Base-by-base conservation (phyloP, 2,797 vertebrate species). In the Girardinus metallicus region DNA sequence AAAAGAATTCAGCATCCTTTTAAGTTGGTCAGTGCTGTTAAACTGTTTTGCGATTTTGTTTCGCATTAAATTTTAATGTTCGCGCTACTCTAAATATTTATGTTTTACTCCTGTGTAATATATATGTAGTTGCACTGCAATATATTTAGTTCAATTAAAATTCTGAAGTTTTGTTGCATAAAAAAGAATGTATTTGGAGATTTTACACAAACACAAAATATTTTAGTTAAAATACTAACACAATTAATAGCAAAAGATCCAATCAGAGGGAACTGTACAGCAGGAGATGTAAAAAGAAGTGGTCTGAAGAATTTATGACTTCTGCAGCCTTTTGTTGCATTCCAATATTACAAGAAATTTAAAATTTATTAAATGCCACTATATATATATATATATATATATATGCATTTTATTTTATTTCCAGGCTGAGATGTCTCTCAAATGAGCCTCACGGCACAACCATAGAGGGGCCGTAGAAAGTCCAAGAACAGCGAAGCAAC, bases 361-460 rank as follows among this genome's bases (percentile, higher is more conserved):
- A 68, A 68, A 5, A 39, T 41, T 0, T 68, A 41, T 68, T 12
- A 68, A 26, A 68, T 66, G 16, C 8, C 36, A 5, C 29, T 29
- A n/a, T n/a, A n/a, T n/a, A n/a, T n/a, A n/a, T n/a, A n/a, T n/a
- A n/a, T 51, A 21, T 51, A 8, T 23, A 8, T 3, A 53, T 26
- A 23, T 23, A 60, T 75, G 3, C n/a, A 11, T 39, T 64, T 43
- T 21, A 44, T 86, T 82, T 84, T 23, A 43, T n/a, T 66, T 78
- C 16, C 76, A 73, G 78, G 39, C 21, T 15, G 18, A 34, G 36
- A 57, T 79, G 51, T 23, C 21, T 57, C 43, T 70, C 21, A 68
- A 11, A 29, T 74, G 41, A 74, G 47, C 64, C 36, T 23, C 47
- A 41, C 13, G 64, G 4, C 44, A 57, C 74, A 78, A 74, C 64